Evolutionary conservation across 1,140 invertebrate species (phyloP).

Genomic region (Scaptomyza pallida): DNA sequence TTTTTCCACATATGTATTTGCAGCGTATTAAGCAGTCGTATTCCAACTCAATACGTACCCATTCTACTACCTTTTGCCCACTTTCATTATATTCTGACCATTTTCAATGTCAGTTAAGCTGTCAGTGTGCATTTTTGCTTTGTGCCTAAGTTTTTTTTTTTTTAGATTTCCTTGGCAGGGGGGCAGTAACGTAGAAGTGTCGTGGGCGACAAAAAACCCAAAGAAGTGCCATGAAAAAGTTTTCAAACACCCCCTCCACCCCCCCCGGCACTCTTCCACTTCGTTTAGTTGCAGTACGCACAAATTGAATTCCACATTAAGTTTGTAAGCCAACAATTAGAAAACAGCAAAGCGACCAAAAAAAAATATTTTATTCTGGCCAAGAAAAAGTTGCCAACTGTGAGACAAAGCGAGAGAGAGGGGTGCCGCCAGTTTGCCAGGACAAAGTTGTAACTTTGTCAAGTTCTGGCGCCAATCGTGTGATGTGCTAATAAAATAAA

Average conservation of each 20-base stretch:
- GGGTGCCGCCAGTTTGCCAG: constrained; percentile 7
- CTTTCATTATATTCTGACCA: constrained; percentile 24
- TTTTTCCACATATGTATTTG: no score
- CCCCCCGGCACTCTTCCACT: neutral
- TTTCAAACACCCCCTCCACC: constrained; percentile 19
- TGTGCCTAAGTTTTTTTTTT: constrained; percentile 59
- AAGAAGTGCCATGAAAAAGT: constrained; percentile 47
- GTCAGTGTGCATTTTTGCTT: constrained; percentile 81
- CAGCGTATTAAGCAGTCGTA: neutral
- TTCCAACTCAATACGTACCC: neutral
- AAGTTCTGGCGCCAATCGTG: constrained; percentile 79
- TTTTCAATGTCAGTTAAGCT: constrained; percentile 73
- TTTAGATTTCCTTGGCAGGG: neutral
- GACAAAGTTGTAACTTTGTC: constrained; percentile 78
- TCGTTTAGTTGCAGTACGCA: constrained; percentile 34
- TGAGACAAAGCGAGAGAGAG: neutral
- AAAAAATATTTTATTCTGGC: constrained; percentile 51
- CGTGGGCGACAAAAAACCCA: constrained; percentile 52
- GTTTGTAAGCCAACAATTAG: constrained; percentile 82
- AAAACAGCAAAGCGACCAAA: constrained; percentile 77
- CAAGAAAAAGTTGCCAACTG: constrained; percentile 29
- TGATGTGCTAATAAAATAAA: constrained; percentile 82
- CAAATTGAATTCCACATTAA: constrained; percentile 80
- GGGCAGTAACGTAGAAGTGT: neutral
- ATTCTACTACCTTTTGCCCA: constrained; percentile 6